Evolutionary conservation across 2,113 vertebrate species (phyloP).

Genomic region (Orycteropus afer): DNA sequence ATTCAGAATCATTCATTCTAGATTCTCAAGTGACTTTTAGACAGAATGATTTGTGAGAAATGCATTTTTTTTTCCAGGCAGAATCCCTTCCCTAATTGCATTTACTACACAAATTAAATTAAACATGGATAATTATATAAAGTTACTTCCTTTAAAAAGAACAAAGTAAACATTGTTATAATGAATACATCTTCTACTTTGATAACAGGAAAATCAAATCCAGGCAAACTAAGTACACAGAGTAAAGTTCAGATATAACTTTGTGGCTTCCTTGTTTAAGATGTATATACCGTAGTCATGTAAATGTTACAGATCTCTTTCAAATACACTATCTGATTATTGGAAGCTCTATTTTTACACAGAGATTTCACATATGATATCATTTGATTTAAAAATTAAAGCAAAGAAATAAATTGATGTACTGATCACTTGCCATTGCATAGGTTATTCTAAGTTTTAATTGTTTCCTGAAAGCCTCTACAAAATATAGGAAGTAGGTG

Average conservation of each 20-base stretch:
- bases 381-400: conserved; percentile 34
- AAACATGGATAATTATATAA: conserved; percentile 49
- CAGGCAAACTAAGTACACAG: not conserved
- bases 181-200: conserved; percentile 23
- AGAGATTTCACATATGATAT: not conserved
- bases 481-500: not conserved
- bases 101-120: conserved; percentile 63
- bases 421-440: not conserved
- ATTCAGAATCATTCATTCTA: conserved; percentile 50
- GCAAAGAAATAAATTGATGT: not conserved
- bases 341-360: not conserved
- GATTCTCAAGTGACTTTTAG: conserved; percentile 26
- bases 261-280: not conserved
- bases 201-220: conserved; percentile 44
- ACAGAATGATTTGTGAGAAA: conserved; percentile 46
- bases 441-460: conserved; percentile 1
- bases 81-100: conserved; percentile 16
- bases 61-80: not conserved
- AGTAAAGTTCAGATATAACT: not conserved
- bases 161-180: not conserved
- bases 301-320: not conserved
- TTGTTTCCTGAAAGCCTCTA: not conserved
- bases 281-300: not conserved
- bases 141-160: conserved; percentile 42
- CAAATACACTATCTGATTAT: not conserved